phyloP scores from a whole-genome alignment of 2,113 vertebrate genomes.

The Cynopterus brachyotis region DNA sequence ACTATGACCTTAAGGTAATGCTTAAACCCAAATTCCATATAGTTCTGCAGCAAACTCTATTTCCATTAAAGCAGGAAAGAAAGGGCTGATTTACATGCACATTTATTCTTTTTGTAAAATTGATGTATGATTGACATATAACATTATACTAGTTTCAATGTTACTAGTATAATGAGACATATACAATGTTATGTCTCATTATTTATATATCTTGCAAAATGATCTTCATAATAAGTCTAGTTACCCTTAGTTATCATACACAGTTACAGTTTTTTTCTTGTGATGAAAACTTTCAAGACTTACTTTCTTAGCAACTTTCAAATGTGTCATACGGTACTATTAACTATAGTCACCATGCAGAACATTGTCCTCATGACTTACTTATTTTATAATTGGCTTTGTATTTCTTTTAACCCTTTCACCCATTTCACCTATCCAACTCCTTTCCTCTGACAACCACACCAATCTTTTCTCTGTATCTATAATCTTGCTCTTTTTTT shows the following conservation, averaged over 20 bases:
- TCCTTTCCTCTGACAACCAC: neutral
- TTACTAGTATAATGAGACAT: too few relatives aligned
- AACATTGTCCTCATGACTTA: neutral
- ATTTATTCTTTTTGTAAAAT: neutral
- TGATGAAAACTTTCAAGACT: neutral
- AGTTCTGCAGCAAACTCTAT: neutral
- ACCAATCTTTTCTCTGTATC: neutral
- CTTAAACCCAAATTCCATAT: neutral
- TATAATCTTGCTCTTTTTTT: neutral
- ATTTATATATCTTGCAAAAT: neutral
- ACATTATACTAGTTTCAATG: neutral
- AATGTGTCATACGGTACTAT: neutral
- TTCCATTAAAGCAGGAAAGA: neutral
- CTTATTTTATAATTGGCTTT: neutral
- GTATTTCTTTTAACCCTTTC: neutral
- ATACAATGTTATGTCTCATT: neutral
- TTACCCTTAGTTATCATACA: neutral
- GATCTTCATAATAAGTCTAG: neutral
- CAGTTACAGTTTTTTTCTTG: neutral
- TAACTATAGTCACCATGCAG: neutral
- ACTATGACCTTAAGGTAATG: neutral
- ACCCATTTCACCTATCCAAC: neutral
- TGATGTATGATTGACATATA: neutral
- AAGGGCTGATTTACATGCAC: neutral
- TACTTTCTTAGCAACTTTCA: neutral